Conservation (phyloP, 2,113 vertebrate genomes). For the Hemichromis elongatus region DNA sequence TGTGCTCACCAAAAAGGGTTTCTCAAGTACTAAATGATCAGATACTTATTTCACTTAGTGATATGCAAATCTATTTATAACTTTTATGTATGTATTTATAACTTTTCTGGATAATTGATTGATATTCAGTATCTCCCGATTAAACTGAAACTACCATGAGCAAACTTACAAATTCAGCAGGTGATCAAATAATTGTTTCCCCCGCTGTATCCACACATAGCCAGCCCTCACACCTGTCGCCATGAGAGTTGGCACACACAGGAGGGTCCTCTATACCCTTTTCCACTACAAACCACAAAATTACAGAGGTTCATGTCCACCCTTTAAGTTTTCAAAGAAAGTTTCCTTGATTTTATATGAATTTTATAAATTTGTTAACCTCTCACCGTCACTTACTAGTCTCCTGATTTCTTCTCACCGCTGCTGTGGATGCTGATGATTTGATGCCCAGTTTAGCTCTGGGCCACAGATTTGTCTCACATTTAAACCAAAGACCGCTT, state of each 20-base stretch:
- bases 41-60: not conserved
- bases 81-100: not conserved
- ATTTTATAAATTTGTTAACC: not conserved
- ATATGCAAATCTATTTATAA: not conserved
- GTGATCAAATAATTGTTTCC: not conserved
- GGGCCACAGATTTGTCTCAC: slow-evolving; percentile 13
- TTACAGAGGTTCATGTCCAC: not conserved
- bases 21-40: not conserved
- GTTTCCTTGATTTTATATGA: not conserved
- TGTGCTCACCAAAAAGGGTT: not conserved
- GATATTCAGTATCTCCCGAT: not conserved
- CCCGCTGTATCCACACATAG: not conserved
- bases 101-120: not conserved
- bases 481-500: slow-evolving; percentile 22
- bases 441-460: not conserved
- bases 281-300: not conserved
- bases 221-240: not conserved
- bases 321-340: not conserved
- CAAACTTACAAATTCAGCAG: not conserved
- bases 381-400: not conserved
- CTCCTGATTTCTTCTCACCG: not conserved
- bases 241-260: slow-evolving; percentile 12
- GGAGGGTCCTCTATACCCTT: slow-evolving; percentile 6
- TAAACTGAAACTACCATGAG: not conserved
- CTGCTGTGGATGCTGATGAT: not conserved